A percentile compares a stretch with the other conserved stretches of the same genome.
Evolutionary conservation across 2,113 vertebrate genomes (phyloP).

Genomic region (Hystrix cristata): DNA sequence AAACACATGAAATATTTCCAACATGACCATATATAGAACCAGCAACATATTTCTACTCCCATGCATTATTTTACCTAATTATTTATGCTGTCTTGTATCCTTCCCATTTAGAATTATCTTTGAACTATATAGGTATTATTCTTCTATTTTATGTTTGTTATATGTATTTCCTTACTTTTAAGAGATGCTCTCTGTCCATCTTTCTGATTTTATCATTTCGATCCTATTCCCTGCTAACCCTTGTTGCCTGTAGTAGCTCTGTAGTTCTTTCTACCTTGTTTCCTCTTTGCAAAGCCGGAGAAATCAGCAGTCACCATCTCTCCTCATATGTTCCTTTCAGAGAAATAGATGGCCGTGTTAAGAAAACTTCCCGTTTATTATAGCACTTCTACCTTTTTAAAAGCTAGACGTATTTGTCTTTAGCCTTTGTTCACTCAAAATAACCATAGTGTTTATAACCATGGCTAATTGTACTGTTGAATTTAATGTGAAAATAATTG

Average conservation of each 20-base stretch:
- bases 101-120: background rate
- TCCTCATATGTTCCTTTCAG: background rate
- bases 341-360: background rate
- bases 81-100: background rate
- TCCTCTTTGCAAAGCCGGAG: background rate
- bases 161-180: background rate
- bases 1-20: background rate
- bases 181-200: background rate
- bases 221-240: background rate
- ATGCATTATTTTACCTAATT: background rate
- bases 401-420: background rate
- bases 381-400: background rate
- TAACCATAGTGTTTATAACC: background rate
- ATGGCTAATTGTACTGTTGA: background rate
- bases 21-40: background rate
- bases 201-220: background rate
- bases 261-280: background rate
- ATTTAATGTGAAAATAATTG: background rate
- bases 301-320: background rate
- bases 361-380: background rate
- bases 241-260: background rate
- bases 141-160: background rate
- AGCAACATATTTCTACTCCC: background rate
- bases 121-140: background rate
- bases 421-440: slow-evolving; percentile 7